Percentiles rank a stretch among this genome's conserved stretches.
phyloP scores from a whole-genome alignment of 2,888 invertebrate species.

The Drosophila trichaetosa region DNA sequence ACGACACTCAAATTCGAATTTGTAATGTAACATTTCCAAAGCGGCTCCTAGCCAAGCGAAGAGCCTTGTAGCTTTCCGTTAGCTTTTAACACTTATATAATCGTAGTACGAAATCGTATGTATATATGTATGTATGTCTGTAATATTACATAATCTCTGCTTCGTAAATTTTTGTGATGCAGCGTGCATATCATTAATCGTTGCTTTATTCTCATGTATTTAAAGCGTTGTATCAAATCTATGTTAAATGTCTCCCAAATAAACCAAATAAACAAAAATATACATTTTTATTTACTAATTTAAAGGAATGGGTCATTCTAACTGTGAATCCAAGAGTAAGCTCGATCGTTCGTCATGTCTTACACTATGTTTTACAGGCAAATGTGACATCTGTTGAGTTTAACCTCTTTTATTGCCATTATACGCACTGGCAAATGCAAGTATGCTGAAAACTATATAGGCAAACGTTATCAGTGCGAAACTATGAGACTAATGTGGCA shows the following conservation, averaged over 20 bases:
- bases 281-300: neutral
- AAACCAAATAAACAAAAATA: slow-evolving; percentile 31
- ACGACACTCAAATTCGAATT: slow-evolving; percentile 49
- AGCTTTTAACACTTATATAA: slow-evolving; percentile 53
- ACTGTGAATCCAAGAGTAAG: neutral
- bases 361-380: neutral
- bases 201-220: slow-evolving; percentile 26
- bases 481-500: slow-evolving; percentile 4
- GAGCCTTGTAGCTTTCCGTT: slow-evolving; percentile 71
- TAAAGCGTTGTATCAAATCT: slow-evolving; percentile 14
- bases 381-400: neutral
- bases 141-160: slow-evolving; percentile 35
- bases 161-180: slow-evolving; percentile 10
- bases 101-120: slow-evolving; percentile 60
- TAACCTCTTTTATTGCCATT: slow-evolving; percentile 1
- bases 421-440: neutral
- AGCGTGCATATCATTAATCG: slow-evolving; percentile 17
- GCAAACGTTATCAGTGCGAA: slow-evolving; percentile 1
- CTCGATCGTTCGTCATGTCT: neutral
- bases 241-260: slow-evolving; percentile 20
- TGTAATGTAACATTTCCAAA: slow-evolving; percentile 72
- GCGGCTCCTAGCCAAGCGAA: slow-evolving; percentile 74
- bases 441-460: slow-evolving; percentile 5
- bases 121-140: slow-evolving; percentile 67
- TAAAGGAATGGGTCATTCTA: neutral